Percentiles rank a stretch among this genome's conserved stretches.
Conservation (phyloP, 1,140 invertebrate species). For the Brachionus rubens region DNA sequence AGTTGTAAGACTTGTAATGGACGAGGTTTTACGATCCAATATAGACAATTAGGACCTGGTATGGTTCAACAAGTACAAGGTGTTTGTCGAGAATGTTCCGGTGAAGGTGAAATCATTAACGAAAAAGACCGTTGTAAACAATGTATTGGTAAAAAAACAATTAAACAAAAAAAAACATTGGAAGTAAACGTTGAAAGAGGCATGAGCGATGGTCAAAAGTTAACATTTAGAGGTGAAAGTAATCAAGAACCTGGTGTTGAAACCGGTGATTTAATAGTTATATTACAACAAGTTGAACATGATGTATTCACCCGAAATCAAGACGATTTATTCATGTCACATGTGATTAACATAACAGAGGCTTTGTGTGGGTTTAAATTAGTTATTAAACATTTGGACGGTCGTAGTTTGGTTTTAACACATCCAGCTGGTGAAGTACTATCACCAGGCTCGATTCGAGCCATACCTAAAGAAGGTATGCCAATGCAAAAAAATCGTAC, state of each 20-base stretch:
- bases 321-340: constrained; percentile 74
- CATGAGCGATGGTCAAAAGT: constrained; percentile 62
- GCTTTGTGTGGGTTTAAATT: constrained; percentile 88
- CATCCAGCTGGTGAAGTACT: constrained; percentile 68
- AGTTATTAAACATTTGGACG: constrained; percentile 82
- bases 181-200: constrained; percentile 34
- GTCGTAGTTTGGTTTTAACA: constrained; percentile 77
- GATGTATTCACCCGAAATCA: constrained; percentile 70
- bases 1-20: constrained; percentile 79
- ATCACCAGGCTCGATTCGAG: constrained; percentile 63
- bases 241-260: constrained; percentile 59
- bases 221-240: constrained; percentile 36
- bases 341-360: constrained; percentile 75
- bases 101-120: constrained; percentile 42
- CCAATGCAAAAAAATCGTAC: constrained; percentile 88
- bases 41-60: constrained; percentile 82
- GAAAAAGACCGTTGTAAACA: constrained; percentile 46
- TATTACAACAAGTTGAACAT: constrained; percentile 87
- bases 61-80: constrained; percentile 89
- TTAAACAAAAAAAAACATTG: constrained; percentile 30
- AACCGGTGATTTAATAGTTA: constrained; percentile 80
- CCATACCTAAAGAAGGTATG: constrained; percentile 85
- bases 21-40: constrained; percentile 76
- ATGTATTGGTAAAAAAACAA: constrained; percentile 44
- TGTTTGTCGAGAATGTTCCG: constrained; percentile 72